These are phyloP conservation scores for Propithecus coquereli DNA, from an alignment of 2,113 vertebrate species.

Conservation along the genomic window DNA sequence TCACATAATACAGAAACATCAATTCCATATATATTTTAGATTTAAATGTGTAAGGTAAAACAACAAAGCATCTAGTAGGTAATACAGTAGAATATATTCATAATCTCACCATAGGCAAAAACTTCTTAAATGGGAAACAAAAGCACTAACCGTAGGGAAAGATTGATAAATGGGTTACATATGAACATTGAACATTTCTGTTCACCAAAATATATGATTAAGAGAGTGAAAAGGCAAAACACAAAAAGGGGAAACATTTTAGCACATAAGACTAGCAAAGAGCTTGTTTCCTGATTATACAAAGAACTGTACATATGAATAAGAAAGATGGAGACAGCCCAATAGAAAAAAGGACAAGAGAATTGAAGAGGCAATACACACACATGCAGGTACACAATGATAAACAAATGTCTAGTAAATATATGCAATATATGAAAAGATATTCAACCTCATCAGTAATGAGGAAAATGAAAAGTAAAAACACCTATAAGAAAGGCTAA, in stretches of 20 bases:
- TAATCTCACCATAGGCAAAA: neutral
- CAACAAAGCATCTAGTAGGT: neutral
- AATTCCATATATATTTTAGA: neutral
- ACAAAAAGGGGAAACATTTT: neutral
- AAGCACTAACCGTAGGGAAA: neutral
- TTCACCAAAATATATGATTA: neutral
- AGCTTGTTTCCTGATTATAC: neutral
- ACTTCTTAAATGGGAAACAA: neutral
- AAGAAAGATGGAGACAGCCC: neutral
- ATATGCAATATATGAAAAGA: neutral
- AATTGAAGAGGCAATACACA: neutral
- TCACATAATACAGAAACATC: neutral
- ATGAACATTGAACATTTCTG: neutral
- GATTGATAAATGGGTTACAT: neutral
- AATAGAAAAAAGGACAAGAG: neutral
- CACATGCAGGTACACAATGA: neutral
- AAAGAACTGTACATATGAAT: neutral
- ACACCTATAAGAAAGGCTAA: neutral
- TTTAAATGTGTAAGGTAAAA: slow-evolving; percentile 21
- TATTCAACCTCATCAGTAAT: neutral
- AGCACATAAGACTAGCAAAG: neutral
- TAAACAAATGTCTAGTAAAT: neutral
- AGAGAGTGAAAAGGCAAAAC: neutral
- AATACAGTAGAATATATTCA: neutral
- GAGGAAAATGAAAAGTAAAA: neutral